Conservation (phyloP, 2,113 vertebrate genomes). For the Myrmecophaga tridactyla region DNA sequence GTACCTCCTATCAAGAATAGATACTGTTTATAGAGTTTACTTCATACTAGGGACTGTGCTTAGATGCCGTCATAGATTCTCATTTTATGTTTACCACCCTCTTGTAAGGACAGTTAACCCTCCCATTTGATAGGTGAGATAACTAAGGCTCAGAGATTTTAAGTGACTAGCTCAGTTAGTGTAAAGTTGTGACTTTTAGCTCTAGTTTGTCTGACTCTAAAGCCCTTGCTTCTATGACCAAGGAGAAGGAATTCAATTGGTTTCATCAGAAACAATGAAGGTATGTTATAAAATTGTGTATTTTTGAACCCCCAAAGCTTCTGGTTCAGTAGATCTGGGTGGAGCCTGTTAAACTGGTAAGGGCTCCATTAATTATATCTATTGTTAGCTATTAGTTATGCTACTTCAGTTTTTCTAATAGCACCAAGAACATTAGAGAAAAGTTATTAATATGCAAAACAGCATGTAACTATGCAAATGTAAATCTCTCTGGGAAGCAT, state of each 20-base stretch:
- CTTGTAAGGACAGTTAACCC: not conserved
- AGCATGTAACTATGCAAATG: conserved; percentile 69
- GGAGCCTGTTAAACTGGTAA: conserved; percentile 39
- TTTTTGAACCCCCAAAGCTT: conserved; percentile 20
- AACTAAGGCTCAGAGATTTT: not conserved
- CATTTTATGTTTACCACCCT: not conserved
- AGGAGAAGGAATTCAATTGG: conserved; percentile 11
- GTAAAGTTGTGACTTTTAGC: conserved; percentile 18
- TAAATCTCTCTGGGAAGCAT: conserved; percentile 59
- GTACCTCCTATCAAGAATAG: not conserved
- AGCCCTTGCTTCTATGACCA: not conserved
- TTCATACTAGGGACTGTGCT: not conserved
- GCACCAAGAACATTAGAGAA: conserved; percentile 58
- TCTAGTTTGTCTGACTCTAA: not conserved
- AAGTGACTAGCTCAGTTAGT: not conserved
- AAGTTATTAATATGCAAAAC: conserved; percentile 74
- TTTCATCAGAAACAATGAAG: conserved; percentile 50
- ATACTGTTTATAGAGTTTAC: not conserved
- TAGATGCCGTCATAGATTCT: not conserved
- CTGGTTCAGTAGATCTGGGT: conserved; percentile 13
- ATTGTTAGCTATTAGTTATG: conserved; percentile 65
- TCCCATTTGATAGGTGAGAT: not conserved
- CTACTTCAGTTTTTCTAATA: conserved; percentile 65
- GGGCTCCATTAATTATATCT: conserved; percentile 47
- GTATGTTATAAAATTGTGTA: conserved; percentile 24